Evolutionary conservation across 2,113 vertebrate genomes (phyloP).

Genomic region (Perccottus glenii): DNA sequence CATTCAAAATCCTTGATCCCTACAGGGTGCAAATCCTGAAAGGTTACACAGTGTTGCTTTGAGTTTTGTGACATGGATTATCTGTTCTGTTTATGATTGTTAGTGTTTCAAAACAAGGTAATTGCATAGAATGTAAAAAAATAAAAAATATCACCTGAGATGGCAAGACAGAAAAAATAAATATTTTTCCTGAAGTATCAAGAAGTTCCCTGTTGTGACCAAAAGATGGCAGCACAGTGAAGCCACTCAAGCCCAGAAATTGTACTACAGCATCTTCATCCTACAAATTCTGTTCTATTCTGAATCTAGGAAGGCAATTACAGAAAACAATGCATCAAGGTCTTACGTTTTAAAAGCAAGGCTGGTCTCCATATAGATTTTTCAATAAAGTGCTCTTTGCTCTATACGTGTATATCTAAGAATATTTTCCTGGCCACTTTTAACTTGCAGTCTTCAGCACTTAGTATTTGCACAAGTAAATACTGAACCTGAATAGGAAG

Average conservation of each 20-base stretch:
- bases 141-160: not conserved
- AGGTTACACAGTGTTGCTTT: no score
- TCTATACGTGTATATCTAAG: constrained; percentile 18
- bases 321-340: constrained; percentile 35
- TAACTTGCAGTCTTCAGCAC: constrained; percentile 59
- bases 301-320: constrained; percentile 22
- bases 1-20: no score
- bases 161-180: not conserved
- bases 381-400: constrained; percentile 61
- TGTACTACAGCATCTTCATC: not conserved
- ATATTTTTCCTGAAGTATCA: not conserved
- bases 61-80: not conserved
- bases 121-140: not conserved
- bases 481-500: constrained; percentile 81
- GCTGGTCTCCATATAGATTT: constrained; percentile 60
- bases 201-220: constrained; percentile 32
- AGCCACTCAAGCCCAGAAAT: not conserved
- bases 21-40: no score
- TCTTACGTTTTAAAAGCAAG: constrained; percentile 57
- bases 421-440: constrained; percentile 49
- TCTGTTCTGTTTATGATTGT: not conserved
- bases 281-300: not conserved
- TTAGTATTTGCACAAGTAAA: constrained; percentile 79
- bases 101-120: not conserved
- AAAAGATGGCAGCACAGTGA: constrained; percentile 55